Conservation (phyloP, 2,113 vertebrate species). For the Pelecanoides urinatrix region DNA sequence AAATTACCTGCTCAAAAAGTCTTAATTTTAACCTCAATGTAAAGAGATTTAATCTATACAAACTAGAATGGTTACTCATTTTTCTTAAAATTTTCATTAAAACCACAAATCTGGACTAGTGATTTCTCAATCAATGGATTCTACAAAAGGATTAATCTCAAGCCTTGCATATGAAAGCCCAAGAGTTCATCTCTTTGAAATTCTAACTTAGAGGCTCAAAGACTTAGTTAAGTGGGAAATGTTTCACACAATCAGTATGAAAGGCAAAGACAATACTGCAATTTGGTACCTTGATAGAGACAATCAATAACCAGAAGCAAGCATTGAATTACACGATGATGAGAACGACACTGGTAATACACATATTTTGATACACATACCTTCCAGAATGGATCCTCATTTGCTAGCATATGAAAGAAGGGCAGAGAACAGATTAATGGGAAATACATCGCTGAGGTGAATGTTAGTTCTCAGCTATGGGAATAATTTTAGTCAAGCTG, state of each 20-base stretch:
- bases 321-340: neutral
- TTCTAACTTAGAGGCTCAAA: neutral
- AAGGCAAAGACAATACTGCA: neutral
- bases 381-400: constrained; percentile 97
- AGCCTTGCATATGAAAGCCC: neutral
- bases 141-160: neutral
- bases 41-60: neutral
- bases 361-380: constrained; percentile 73
- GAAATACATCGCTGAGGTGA: neutral
- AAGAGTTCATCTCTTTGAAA: neutral
- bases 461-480: neutral
- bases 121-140: neutral
- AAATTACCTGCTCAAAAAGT: neutral
- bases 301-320: neutral
- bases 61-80: neutral
- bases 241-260: neutral
- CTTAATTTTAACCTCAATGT: neutral
- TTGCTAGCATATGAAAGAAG: constrained; percentile 87
- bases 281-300: neutral
- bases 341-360: neutral
- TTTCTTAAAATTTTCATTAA: neutral
- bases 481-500: neutral
- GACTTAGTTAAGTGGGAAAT: neutral
- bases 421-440: constrained; percentile 88
- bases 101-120: neutral